Percentiles rank a stretch among this genome's conserved stretches.
Conservation (phyloP, 2,113 vertebrate genomes). For the Microtus richardsoni region DNA sequence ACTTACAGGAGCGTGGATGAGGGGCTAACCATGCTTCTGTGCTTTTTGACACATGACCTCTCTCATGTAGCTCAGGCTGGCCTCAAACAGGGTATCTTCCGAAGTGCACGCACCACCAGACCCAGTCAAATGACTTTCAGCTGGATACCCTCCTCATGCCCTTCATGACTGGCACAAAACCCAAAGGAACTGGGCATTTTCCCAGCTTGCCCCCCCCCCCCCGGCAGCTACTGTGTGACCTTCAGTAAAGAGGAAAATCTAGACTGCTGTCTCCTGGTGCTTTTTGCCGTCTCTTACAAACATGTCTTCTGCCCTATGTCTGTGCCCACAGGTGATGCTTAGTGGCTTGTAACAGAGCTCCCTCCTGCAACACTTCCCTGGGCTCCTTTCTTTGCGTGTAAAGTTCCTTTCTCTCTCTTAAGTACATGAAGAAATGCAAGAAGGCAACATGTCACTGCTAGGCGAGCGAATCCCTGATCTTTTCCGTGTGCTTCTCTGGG, state of each 20-base stretch:
- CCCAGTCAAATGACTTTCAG: neutral
- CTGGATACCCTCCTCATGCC: neutral
- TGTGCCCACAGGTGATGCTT: conserved; percentile 36
- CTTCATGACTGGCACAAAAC: neutral
- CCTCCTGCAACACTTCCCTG: neutral
- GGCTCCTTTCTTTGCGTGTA: conserved; percentile 49
- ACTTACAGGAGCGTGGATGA: neutral
- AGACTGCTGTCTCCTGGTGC: neutral
- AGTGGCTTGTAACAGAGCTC: conserved; percentile 1
- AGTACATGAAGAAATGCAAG: neutral
- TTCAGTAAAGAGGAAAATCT: conserved; percentile 61
- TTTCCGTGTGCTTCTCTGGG: neutral
- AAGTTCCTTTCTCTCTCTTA: neutral
- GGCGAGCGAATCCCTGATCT: conserved; percentile 68
- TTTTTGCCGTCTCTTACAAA: neutral
- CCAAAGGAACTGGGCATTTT: neutral
- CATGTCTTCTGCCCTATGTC: neutral
- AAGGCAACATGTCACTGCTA: neutral
- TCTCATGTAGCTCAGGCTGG: neutral
- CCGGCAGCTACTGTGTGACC: neutral
- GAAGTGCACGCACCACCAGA: neutral
- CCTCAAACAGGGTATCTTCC: neutral
- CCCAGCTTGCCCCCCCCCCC: neutral
- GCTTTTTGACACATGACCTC: neutral
- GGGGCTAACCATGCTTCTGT: neutral